These are phyloP conservation scores for Trichopria drosophilae DNA, from an alignment of 2,888 invertebrate species.

Conservation along the genomic window DNA sequence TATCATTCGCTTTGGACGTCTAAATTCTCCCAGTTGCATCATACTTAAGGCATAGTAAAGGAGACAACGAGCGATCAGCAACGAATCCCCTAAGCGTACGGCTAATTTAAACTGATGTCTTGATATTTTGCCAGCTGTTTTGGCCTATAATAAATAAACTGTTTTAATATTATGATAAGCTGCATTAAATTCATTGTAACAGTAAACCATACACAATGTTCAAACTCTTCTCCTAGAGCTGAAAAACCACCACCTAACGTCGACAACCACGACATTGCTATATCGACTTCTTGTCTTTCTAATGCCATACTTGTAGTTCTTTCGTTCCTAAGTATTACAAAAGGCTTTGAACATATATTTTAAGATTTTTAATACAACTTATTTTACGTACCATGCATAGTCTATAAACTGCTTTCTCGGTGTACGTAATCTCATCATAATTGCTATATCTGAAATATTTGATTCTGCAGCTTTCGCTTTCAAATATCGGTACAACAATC, in stretches of 20 bases:
- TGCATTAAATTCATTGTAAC: neutral
- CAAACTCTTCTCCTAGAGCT: slow-evolving; percentile 86
- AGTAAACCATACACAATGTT: slow-evolving; percentile 73
- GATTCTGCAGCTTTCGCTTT: neutral
- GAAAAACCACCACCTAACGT: slow-evolving; percentile 97
- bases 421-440: slow-evolving; percentile 61
- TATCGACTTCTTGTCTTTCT: slow-evolving; percentile 76
- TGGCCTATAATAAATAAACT: slow-evolving; percentile 66
- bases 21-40: slow-evolving; percentile 77
- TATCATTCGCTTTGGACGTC: slow-evolving; percentile 67
- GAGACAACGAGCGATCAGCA: slow-evolving; percentile 78
- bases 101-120: slow-evolving; percentile 81
- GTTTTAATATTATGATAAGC: slow-evolving; percentile 13
- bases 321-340: slow-evolving; percentile 58
- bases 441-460: slow-evolving; percentile 15
- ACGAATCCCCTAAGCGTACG: slow-evolving; percentile 78
- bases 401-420: slow-evolving; percentile 69
- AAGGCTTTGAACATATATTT: slow-evolving; percentile 7
- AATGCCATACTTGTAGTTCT: slow-evolving; percentile 60
- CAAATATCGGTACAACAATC: slow-evolving; percentile 29
- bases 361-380: slow-evolving; percentile 8
- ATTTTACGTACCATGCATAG: slow-evolving; percentile 66
- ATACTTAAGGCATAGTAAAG: slow-evolving; percentile 85
- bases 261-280: slow-evolving; percentile 91
- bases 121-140: slow-evolving; percentile 87